Evolutionary conservation across 2,888 invertebrate genomes (phyloP), one percentile per base, ranked within the genome.

Genomic region (Rhorus exstirpatorius): DNA sequence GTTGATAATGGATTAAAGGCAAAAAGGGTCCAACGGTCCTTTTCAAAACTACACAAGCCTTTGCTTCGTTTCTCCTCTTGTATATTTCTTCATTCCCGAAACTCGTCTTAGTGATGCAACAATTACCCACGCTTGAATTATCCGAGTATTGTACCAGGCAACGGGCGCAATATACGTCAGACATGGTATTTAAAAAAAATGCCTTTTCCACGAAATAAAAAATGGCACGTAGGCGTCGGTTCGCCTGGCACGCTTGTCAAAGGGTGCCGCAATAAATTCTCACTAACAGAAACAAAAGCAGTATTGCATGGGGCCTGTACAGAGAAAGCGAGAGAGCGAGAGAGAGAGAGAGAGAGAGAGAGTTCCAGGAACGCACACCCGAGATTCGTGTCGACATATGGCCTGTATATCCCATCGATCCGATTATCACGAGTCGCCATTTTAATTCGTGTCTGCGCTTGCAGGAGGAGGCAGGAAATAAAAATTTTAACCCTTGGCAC

Each of bases 251-350:
- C 53, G 41, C 81, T 84, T 88, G 87, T 91, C 91, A 91, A 92
- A 92, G 90, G 87, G 86, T 71, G 87, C 85, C 87, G 88, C 90
- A 91, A 92, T 92, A 91, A 92, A 92, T 91, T 89, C 88, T 90
- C 91, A 91, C 91, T 90, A 89, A 89, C 86, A 77, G 77, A 74
- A 67, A 72, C 74, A 75, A 75, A 63, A 53, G 74, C 51, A 51
- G 12, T 60, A 35, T 65, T 31, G 49, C 31, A 41, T 19, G 58
- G 31, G 44, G 26, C 12, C 10, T n/a, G 17, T 19, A 51, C 10
- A 51, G 19, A 61, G n/a, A 41, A 19, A 61, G 38, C 38, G 35
- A 38, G 38, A 31, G 26, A 19, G 19, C 12, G 12, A 12, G 31
- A 17, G 41, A 10, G 26, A 4, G 35, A 65, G 46, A 14, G 26